Evolutionary conservation across 2,113 vertebrate genomes (phyloP).

Genomic region (Microcebus ravelobensis): DNA sequence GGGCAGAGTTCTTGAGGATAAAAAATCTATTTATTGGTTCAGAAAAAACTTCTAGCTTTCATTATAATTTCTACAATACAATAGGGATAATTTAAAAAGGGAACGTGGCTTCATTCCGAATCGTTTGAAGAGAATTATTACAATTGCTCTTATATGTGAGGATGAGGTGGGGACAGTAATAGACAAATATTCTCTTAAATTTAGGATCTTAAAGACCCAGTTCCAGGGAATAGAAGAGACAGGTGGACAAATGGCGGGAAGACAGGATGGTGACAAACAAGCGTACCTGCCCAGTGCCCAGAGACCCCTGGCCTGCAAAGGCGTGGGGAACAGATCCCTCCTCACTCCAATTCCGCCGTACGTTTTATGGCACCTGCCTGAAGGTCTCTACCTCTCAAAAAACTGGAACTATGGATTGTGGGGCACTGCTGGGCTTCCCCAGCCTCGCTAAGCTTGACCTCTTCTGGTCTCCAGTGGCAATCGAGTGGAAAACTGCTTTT

Average conservation of each 20-base stretch:
- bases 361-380: background rate
- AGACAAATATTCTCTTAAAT: background rate
- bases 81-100: background rate
- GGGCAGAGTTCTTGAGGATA: background rate
- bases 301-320: background rate
- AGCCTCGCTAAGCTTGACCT: background rate
- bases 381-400: background rate
- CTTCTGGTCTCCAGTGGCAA: background rate
- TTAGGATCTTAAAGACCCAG: background rate
- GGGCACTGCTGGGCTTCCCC: background rate
- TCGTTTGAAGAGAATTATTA: background rate
- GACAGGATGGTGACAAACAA: accelerated
- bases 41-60: background rate
- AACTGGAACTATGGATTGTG: background rate
- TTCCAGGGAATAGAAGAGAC: background rate
- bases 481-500: background rate
- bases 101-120: constrained; percentile 2
- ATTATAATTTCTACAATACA: background rate
- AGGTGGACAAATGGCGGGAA: background rate
- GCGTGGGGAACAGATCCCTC: accelerated
- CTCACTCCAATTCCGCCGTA: accelerated
- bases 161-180: background rate
- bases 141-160: background rate
- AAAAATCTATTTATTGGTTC: background rate
- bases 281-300: accelerated